phyloP scores from a whole-genome alignment of 2,888 invertebrate species.

The Mylabris sibirica region DNA sequence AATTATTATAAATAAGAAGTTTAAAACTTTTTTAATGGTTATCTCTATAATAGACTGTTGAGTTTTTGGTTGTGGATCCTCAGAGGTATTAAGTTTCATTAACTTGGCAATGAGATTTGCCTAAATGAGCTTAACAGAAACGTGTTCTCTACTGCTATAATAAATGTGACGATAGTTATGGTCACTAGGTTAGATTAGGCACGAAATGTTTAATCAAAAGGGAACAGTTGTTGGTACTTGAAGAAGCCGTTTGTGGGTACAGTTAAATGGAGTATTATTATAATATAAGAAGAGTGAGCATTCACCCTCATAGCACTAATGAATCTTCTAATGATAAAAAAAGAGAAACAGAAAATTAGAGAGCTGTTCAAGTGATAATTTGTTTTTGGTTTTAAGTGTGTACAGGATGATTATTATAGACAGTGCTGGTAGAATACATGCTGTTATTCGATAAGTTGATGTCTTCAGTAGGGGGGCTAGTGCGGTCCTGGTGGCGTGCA shows the following conservation, averaged over 20 bases:
- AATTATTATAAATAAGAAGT: no score
- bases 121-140: background rate
- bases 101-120: background rate
- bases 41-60: background rate
- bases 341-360: background rate
- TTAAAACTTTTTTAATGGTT: background rate
- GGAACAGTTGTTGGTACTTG: background rate
- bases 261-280: background rate
- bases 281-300: background rate
- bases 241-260: background rate
- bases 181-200: background rate
- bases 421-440: background rate
- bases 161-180: conserved; percentile 5
- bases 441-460: background rate
- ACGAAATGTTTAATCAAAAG: background rate
- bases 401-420: background rate
- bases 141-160: background rate
- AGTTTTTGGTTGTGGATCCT: background rate
- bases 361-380: background rate
- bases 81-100: background rate
- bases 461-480: conserved; percentile 5
- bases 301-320: background rate
- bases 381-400: background rate
- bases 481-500: conserved; percentile 28
- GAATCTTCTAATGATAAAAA: background rate